These are phyloP conservation scores for Drosophila pachea DNA, from an alignment of 1,140 invertebrate species.

Conservation along the genomic window DNA sequence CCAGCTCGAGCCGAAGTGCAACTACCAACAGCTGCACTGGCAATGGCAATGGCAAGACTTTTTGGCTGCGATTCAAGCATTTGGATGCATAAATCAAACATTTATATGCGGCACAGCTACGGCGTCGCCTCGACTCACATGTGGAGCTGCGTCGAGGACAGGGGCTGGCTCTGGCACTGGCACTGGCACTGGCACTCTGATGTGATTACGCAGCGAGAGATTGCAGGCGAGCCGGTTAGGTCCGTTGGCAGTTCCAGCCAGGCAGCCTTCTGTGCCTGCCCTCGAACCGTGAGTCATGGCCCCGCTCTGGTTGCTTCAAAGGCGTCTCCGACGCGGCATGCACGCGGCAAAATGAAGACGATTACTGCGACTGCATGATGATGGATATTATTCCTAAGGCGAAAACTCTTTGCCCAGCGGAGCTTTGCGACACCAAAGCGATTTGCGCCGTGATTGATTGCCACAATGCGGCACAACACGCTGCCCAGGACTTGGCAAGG, in stretches of 20 bases:
- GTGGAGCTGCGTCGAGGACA: slow-evolving; percentile 48
- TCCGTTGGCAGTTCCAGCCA: slow-evolving; percentile 11
- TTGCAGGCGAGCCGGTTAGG: slow-evolving; percentile 43
- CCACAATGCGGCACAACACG: slow-evolving; percentile 64
- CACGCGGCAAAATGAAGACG: slow-evolving; percentile 65
- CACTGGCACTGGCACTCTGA: slow-evolving; percentile 56
- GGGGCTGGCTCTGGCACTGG: background rate
- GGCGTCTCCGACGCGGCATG: slow-evolving; percentile 70
- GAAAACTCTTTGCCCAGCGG: slow-evolving; percentile 76
- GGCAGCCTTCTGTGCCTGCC: slow-evolving; percentile 36
- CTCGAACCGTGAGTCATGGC: slow-evolving; percentile 64
- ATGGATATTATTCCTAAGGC: slow-evolving; percentile 76
- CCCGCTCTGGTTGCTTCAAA: slow-evolving; percentile 57
- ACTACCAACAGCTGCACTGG: slow-evolving; percentile 57
- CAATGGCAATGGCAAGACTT: slow-evolving; percentile 54
- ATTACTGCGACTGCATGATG: slow-evolving; percentile 67
- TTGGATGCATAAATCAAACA: slow-evolving; percentile 77
- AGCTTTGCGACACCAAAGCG: slow-evolving; percentile 75
- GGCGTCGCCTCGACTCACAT: slow-evolving; percentile 69
- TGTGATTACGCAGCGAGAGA: slow-evolving; percentile 76
- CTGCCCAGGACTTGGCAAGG: slow-evolving; percentile 52
- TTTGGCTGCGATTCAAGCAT: slow-evolving; percentile 76
- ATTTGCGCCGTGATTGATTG: slow-evolving; percentile 73
- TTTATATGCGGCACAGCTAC: slow-evolving; percentile 74
- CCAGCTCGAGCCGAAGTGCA: slow-evolving; percentile 31